Percentiles rank a stretch among this genome's conserved stretches.
These are phyloP conservation scores for Istiophorus platypterus DNA, from an alignment of 2,113 vertebrate species.

Conservation along the genomic window DNA sequence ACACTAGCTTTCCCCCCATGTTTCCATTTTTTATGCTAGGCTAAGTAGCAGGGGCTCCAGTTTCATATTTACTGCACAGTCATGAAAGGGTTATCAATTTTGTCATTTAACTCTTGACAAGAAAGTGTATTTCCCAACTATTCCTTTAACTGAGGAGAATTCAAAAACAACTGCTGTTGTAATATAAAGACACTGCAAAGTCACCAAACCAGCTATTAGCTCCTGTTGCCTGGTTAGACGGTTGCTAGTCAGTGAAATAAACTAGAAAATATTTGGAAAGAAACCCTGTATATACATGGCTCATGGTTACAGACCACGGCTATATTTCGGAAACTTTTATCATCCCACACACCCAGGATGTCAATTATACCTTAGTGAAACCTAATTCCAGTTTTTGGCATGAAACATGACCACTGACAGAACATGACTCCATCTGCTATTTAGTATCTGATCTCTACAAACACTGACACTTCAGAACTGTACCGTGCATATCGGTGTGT, in stretches of 20 bases:
- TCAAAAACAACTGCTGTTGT: not conserved
- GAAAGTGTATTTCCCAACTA: not conserved
- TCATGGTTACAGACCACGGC: not conserved
- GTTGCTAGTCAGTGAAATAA: not conserved
- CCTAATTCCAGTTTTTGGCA: constrained; percentile 19
- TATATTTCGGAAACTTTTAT: constrained; percentile 7
- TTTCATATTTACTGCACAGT: not conserved
- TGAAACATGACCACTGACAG: constrained; percentile 5
- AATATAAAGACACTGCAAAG: not conserved
- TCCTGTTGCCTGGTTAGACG: not conserved
- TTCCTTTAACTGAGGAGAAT: not conserved
- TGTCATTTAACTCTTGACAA: not conserved
- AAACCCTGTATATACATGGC: not conserved
- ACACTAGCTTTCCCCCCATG: not conserved
- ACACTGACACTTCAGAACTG: not conserved
- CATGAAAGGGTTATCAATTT: not conserved
- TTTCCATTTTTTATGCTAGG: not conserved
- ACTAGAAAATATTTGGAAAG: not conserved
- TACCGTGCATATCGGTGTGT: not conserved
- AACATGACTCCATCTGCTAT: constrained; percentile 19
- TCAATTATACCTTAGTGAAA: constrained; percentile 24
- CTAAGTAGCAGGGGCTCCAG: not conserved
- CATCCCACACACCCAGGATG: not conserved
- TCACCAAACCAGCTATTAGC: not conserved
- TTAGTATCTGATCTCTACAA: constrained; percentile 31